phyloP scores from a whole-genome alignment of 1,140 invertebrate species.

The Dendrolimus punctatus region DNA sequence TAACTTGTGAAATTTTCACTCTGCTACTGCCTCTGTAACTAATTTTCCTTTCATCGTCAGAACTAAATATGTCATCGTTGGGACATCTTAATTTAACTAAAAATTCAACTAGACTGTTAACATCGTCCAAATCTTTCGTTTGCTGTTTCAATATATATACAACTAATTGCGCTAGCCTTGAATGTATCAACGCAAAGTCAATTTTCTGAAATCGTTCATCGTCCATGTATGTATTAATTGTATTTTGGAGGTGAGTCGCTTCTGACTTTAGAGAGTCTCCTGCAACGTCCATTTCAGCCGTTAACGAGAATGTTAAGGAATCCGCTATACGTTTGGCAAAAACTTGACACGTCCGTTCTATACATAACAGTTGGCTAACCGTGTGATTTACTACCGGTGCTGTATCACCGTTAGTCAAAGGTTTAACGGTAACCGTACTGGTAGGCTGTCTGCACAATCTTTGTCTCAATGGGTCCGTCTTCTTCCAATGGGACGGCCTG shows the following conservation, averaged over 20 bases:
- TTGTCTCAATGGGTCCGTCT: constrained; percentile 52
- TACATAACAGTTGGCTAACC: constrained; percentile 73
- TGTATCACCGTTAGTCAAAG: constrained; percentile 36
- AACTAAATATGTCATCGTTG: constrained; percentile 65
- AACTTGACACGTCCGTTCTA: constrained; percentile 78
- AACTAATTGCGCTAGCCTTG: constrained; percentile 74
- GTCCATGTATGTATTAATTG: constrained; percentile 78
- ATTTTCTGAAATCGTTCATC: constrained; percentile 74
- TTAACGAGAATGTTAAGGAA: constrained; percentile 49
- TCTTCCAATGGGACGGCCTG: constrained; percentile 35
- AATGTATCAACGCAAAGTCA: constrained; percentile 76
- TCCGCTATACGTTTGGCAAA: constrained; percentile 77
- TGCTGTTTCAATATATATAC: constrained; percentile 63
- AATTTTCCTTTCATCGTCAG: constrained; percentile 51
- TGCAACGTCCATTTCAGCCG: constrained; percentile 52
- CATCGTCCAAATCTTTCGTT: constrained; percentile 45
- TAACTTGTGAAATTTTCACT: constrained; percentile 35
- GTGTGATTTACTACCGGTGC: constrained; percentile 44
- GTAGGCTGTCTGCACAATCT: constrained; percentile 43
- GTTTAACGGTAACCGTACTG: constrained; percentile 37
- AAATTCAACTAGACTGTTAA: constrained; percentile 49
- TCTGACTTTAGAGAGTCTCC: constrained; percentile 73
- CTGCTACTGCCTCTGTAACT: constrained; percentile 25
- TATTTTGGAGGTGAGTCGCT: constrained; percentile 76
- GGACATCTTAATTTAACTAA: constrained; percentile 50